Evolutionary conservation across 2,888 invertebrate genomes (phyloP), one percentile per base, ranked within the genome.

Genomic region (Pimpla rufipes): DNA sequence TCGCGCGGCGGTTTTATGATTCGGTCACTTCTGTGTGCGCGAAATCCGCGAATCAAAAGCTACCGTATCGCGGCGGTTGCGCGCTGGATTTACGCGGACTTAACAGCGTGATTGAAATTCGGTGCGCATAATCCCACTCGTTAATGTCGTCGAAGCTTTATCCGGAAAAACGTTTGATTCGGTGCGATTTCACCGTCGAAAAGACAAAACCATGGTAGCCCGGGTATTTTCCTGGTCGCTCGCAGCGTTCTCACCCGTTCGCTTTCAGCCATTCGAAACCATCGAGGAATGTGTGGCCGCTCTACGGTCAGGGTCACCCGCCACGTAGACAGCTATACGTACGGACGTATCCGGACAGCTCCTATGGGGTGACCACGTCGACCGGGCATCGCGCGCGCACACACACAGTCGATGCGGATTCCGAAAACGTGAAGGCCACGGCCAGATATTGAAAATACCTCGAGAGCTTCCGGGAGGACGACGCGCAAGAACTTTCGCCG

Each of bases 361-460:
- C n/a, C 37, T 37, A 57, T n/a, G 55, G 29, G 29, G 55, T 66
- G 7, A 10, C 13, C 55, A 37, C 57, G 70, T 81, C 55, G 18
- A 29, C 3, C 5, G 52, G 62, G 52, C 35, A 37, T 57, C 52
- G 77, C 37, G 40, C 77, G 64, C 52, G 77, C 37, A 35, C 77
- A 74, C 66, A 78, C 70, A 74, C 47, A 62, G 82, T 50, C 71
- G 64, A 79, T 81, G n/a, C n/a, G 67, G 82, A 86, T 80, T 77
- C 83, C 85, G 67, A 40, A 80, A 85, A 87, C 86, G 84, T 77
- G 80, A 77, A 87, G 85, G 74, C 88, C 86, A 84, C 82, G 80
- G 84, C 88, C 90, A 91, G 91, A 91, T 91, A 91, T 91, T 91
- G 91, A 91, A 91, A 91, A 91, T 91, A 91, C 90, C 90, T 89